Percentiles rank a stretch among this genome's conserved stretches.
Evolutionary conservation across 1,140 invertebrate genomes (phyloP).

Genomic region (Macrobrachium nipponense): DNA sequence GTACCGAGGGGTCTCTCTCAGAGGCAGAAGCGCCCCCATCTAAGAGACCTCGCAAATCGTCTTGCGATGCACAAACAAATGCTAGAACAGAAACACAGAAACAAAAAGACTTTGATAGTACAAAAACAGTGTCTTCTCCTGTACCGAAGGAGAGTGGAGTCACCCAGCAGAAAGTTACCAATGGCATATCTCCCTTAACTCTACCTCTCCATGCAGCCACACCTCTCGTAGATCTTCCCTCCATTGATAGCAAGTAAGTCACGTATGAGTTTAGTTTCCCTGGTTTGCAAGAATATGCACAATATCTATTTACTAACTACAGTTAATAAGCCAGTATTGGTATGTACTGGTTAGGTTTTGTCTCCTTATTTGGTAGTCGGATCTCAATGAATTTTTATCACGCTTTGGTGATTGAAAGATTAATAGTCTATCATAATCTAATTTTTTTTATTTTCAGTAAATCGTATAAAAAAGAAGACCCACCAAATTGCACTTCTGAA

Average conservation of each 20-base stretch:
- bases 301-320: too few species aligned
- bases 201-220: constrained; percentile 30
- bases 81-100: constrained; percentile 10
- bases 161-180: neutral
- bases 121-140: constrained; percentile 8
- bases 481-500: too few species aligned
- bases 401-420: too few species aligned
- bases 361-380: too few species aligned
- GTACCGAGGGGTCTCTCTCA: constrained; percentile 40
- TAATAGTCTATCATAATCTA: too few species aligned
- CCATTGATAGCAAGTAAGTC: constrained; percentile 33
- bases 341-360: too few species aligned
- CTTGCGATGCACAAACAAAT: neutral
- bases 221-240: constrained; percentile 27
- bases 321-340: too few species aligned
- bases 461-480: too few species aligned
- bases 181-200: neutral
- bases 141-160: neutral
- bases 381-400: too few species aligned
- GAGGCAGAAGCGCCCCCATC: constrained; percentile 47
- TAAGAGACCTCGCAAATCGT: constrained; percentile 31
- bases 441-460: too few species aligned
- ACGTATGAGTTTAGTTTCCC: too few species aligned
- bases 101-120: neutral
- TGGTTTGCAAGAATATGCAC: too few species aligned